Conservation (phyloP, 2,888 invertebrate species). For the Clusia tigrina region DNA sequence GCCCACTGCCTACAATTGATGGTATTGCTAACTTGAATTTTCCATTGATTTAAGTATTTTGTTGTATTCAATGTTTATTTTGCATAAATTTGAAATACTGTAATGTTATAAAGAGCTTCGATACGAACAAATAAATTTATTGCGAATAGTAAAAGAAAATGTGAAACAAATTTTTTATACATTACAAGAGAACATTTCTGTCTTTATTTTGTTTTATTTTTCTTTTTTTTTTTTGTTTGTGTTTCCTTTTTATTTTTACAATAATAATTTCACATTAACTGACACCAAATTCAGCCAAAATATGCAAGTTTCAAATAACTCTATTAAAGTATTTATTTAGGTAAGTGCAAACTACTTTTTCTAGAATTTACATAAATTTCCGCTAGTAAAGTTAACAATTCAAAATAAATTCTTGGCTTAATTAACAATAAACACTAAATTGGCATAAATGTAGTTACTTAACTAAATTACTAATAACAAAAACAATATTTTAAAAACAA, state of each 20-base stretch:
- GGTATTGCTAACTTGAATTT: background rate
- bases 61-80: slow-evolving; percentile 18
- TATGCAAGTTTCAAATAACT: background rate
- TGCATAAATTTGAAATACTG: slow-evolving; percentile 47
- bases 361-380: slow-evolving; percentile 1
- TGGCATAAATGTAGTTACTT: background rate
- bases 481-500: background rate
- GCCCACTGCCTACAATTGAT: too few relatives aligned
- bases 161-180: slow-evolving; percentile 34
- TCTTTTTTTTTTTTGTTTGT: slow-evolving; percentile 8
- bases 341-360: slow-evolving; percentile 22
- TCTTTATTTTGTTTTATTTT: background rate
- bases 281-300: slow-evolving; percentile 10
- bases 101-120: slow-evolving; percentile 61
- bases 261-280: slow-evolving; percentile 1
- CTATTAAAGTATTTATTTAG: slow-evolving; percentile 8
- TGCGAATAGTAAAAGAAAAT: slow-evolving; percentile 43
- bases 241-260: slow-evolving; percentile 1
- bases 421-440: background rate
- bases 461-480: background rate
- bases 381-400: slow-evolving; percentile 18
- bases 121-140: too few relatives aligned
- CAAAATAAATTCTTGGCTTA: slow-evolving; percentile 31
- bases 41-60: background rate
- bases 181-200: background rate